Conservation (phyloP, 2,888 invertebrate species). For the Agonum fuliginosum region DNA sequence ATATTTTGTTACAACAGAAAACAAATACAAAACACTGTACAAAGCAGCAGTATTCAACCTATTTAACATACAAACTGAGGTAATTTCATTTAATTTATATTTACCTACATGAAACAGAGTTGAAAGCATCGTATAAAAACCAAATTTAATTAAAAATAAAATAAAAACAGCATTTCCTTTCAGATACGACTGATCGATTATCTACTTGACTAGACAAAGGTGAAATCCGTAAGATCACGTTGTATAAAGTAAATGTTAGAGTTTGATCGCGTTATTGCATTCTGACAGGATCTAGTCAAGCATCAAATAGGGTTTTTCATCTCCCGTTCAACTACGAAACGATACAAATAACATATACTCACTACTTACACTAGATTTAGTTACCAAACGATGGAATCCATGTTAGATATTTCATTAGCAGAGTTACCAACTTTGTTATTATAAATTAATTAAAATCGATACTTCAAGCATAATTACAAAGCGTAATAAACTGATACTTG, state of each 20-base stretch:
- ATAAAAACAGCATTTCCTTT: conserved; percentile 25
- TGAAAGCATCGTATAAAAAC: conserved; percentile 13
- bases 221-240: conserved; percentile 53
- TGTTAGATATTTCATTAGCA: conserved; percentile 43
- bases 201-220: conserved; percentile 53
- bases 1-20: no score
- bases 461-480: conserved; percentile 50
- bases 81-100: conserved; percentile 1
- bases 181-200: conserved; percentile 19
- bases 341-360: conserved; percentile 34
- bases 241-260: conserved; percentile 53
- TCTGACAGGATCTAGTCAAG: conserved; percentile 51
- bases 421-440: conserved; percentile 24
- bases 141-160: conserved; percentile 41
- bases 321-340: conserved; percentile 15
- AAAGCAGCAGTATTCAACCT: no score
- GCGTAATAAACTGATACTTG: conserved; percentile 25
- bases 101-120: background rate
- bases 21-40: no score
- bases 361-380: conserved; percentile 23
- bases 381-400: background rate
- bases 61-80: background rate
- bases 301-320: conserved; percentile 50
- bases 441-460: conserved; percentile 57
- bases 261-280: conserved; percentile 51